Evolutionary conservation across 1,140 invertebrate species (phyloP), one percentile per base, ranked within the genome.

Genomic region (Psilanteris sp.): DNA sequence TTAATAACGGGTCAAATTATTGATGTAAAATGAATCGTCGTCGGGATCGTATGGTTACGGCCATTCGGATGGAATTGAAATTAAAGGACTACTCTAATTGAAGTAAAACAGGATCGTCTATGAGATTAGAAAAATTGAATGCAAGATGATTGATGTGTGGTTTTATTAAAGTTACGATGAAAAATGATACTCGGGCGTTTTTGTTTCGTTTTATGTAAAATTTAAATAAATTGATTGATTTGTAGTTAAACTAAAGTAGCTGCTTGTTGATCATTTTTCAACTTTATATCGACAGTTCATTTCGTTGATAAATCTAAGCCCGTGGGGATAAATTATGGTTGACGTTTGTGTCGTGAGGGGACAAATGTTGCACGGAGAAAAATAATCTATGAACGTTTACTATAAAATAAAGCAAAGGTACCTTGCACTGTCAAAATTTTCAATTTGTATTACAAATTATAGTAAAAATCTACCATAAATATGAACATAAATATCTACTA

Each of bases 41-140:
- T 7, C 5, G 20, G 10, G 4, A 8, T 9, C 11, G 5, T 41
- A 15, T 52, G 14, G 7, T 18, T 1, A 3, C 1, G 3, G 32
- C 14, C 9, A 7, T n/a, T 1, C 3, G 14, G n/a, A 18, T 22
- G 8, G 22, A 55, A 55, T 41, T 20, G 48, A 26, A 37, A 26
- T 36, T 18, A 10, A 22, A 59, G 11, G 34, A 48, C 29, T 27
- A 10, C 18, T 43, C 24, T 11, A 24, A 43, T 36, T 14, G 9
- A 43, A 34, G 10, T 43, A 18, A 43, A 20, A 26, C 24, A 7
- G 1, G 11, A n/a, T n/a, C n/a, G n/a, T n/a, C n/a, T n/a, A n/a
- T n/a, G n/a, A n/a, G n/a, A n/a, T n/a, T n/a, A n/a, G 9, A 10
- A 36, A 26, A 59, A 44, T 10, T 54, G 39, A 39, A 54, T 11